These are phyloP conservation scores for Syngnathus floridae DNA, from an alignment of 2,113 vertebrate genomes.

Conservation along the genomic window DNA sequence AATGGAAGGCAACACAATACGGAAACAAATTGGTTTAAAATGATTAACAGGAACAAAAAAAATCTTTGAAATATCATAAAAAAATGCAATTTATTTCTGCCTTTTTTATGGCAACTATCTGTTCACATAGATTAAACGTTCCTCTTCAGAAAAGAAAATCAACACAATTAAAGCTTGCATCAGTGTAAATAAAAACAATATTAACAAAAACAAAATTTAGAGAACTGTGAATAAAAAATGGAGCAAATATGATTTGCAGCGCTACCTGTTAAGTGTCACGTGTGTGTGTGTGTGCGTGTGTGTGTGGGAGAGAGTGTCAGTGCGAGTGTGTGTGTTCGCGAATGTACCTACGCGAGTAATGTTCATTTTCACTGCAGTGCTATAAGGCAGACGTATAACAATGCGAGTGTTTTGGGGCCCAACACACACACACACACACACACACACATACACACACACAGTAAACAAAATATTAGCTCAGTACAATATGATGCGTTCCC, in stretches of 20 bases:
- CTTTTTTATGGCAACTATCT: background rate
- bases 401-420: background rate
- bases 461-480: background rate
- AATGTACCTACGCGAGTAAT: constrained; percentile 7
- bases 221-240: background rate
- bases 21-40: background rate
- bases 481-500: background rate
- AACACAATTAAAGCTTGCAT: background rate
- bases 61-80: background rate
- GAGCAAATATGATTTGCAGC: background rate
- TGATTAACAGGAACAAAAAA: background rate
- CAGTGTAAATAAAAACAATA: background rate
- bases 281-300: constrained; percentile 1
- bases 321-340: constrained; percentile 21
- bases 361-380: constrained; percentile 61
- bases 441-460: too few relatives aligned
- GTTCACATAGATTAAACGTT: background rate
- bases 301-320: constrained; percentile 5
- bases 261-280: background rate
- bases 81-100: background rate
- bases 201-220: background rate
- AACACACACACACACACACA: too few relatives aligned
- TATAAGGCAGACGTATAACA: background rate
- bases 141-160: background rate
- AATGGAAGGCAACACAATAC: background rate